Evolutionary conservation across 2,797 vertebrate genomes (phyloP).

Genomic region (Ambastaia sidthimunki): DNA sequence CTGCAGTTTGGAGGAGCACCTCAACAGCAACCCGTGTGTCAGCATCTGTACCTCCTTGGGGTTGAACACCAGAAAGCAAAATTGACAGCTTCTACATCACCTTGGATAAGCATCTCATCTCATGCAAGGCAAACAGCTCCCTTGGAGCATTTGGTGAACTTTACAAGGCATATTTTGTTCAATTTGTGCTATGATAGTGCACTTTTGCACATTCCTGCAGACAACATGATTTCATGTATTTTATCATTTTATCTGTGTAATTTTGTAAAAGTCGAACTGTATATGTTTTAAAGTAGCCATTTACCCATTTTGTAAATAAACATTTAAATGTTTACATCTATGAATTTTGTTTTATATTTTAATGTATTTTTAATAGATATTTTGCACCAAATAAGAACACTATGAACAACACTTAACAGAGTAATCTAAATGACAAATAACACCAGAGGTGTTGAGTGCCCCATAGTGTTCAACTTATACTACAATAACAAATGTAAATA

Average conservation of each 20-base stretch:
- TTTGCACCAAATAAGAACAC: background rate
- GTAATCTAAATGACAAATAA: background rate
- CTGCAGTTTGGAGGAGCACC: conserved; percentile 59
- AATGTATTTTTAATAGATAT: background rate
- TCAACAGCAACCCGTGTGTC: conserved; percentile 33
- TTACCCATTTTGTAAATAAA: too few relatives aligned
- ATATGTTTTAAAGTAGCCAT: background rate
- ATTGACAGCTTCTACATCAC: conserved; percentile 51
- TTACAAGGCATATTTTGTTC: conserved; percentile 29
- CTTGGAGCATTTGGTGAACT: conserved; percentile 46
- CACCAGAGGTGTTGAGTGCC: background rate
- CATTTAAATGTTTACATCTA: background rate
- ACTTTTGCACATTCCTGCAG: background rate
- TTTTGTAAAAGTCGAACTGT: background rate
- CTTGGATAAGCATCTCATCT: conserved; percentile 58
- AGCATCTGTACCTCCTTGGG: conserved; percentile 50
- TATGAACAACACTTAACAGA: background rate
- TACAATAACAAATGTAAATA: background rate
- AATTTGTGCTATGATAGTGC: conserved; percentile 31
- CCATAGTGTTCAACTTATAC: background rate
- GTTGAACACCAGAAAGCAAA: conserved; percentile 45
- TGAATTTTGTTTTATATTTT: too few relatives aligned
- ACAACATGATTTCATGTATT: too few relatives aligned
- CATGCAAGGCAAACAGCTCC: conserved; percentile 43
- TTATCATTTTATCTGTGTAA: too few relatives aligned